These are phyloP conservation scores for Chaenodraco wilsoni DNA, from an alignment of 2,797 vertebrate genomes.

Conservation along the genomic window DNA sequence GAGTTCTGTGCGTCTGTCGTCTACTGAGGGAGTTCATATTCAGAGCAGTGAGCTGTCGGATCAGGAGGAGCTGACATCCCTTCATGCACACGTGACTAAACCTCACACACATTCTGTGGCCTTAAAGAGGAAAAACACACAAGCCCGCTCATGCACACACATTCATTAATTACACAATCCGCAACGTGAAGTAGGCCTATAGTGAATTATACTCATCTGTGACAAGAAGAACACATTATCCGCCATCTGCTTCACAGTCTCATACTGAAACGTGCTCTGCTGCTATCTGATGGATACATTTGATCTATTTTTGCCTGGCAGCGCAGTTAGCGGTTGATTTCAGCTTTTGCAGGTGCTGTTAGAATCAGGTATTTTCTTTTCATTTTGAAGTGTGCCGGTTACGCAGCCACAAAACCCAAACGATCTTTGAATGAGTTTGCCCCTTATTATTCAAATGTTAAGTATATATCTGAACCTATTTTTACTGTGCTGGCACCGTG, in stretches of 20 bases:
- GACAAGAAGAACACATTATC: neutral
- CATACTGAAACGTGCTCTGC: neutral
- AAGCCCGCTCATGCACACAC: neutral
- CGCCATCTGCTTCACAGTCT: neutral
- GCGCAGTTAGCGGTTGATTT: too few species aligned
- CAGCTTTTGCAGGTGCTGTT: too few species aligned
- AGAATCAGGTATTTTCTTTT: too few species aligned
- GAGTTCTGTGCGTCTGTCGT: conserved; percentile 17
- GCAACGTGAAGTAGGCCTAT: neutral
- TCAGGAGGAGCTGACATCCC: conserved; percentile 12
- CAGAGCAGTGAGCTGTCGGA: conserved; percentile 21
- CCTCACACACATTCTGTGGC: neutral
- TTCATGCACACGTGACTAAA: conserved; percentile 1
- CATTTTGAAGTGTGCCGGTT: too few species aligned
- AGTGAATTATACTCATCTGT: conserved; percentile 29
- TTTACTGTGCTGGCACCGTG: too few species aligned
- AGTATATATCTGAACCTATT: too few species aligned
- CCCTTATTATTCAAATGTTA: too few species aligned
- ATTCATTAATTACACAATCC: conserved; percentile 29
- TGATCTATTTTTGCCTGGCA: neutral
- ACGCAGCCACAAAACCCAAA: too few species aligned
- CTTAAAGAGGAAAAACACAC: conserved; percentile 14
- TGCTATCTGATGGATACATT: neutral
- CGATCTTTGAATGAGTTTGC: too few species aligned
- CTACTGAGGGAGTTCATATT: conserved; percentile 39